Base-by-base conservation (phyloP, 2,888 invertebrate species). In the Synergus gifuensis region DNA sequence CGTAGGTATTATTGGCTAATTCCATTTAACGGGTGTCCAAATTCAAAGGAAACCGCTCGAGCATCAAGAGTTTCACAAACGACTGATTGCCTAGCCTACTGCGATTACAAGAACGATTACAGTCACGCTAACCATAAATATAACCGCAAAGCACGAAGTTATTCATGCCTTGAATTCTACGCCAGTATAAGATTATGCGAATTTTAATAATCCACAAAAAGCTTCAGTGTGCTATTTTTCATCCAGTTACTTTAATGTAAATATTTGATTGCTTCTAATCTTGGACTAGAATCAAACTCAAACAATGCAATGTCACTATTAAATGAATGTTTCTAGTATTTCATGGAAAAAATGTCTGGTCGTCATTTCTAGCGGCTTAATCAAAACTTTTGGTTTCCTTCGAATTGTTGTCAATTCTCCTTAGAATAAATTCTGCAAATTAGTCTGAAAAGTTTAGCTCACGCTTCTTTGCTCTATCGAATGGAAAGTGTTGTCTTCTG, bases 1-100 rank as follows among this genome's bases (percentile, higher is more conserved):
- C 76, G 60, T 79, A 78, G 67, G 81, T 79, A 81, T 86, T 84
- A 88, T 85, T 84, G 83, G 84, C 84, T 86, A 88, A 88, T 87
- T 87, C 82, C 82, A 85, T 86, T 87, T 85, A 84, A 86, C 87
- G 85, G 84, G 85, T 84, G 85, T 81, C 82, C 83, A 79, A 83
- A 84, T 82, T 83, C 78, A 83, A 86, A 82, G 76, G 67, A 76
- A 82, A 63, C 69, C 11, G 49, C 22, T 28, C 28, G 49, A 73
- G 36, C 73, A 36, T 16, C 9, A 16, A 49, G 36, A 54, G 16
- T 73, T 73, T 73, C 36, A n/a, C 60, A 60, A 54, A 22, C 28
- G 69, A 69, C 69, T 28, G 36, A 73, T 73, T 73, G n/a, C 49
- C 16, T 16, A 54, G n/a, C 54, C n/a, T 16, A 54, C n/a, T 54